A percentile compares a stretch with the other conserved stretches of the same genome.
Evolutionary conservation across 2,888 invertebrate species (phyloP).

Genomic region (Cecidostiba fungosa): DNA sequence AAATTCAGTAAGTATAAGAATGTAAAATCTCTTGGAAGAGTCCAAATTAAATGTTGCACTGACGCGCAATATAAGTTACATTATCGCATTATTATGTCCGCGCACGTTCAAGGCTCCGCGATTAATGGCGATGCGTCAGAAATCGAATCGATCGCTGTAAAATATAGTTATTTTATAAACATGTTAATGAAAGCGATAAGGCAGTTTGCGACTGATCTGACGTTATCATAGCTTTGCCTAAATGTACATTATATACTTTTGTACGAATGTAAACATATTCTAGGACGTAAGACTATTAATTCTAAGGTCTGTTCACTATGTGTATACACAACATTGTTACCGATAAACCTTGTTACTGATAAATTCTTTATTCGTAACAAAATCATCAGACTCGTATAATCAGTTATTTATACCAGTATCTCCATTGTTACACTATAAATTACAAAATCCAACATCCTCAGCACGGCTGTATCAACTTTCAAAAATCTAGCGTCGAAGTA

Average conservation of each 20-base stretch:
- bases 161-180: slow-evolving; percentile 6
- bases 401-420: too few species aligned
- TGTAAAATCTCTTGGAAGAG: background rate
- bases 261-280: background rate
- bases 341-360: slow-evolving; percentile 42
- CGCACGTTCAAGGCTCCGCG: slow-evolving; percentile 4
- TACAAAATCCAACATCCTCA: too few species aligned
- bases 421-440: too few species aligned
- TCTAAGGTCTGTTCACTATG: background rate
- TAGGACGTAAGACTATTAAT: slow-evolving; percentile 13
- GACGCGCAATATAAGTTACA: background rate
- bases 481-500: slow-evolving; percentile 53
- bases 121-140: slow-evolving; percentile 5
- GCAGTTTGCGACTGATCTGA: too few species aligned
- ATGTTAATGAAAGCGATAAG: background rate
- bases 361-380: slow-evolving; percentile 16
- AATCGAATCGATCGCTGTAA: slow-evolving; percentile 14
- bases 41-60: background rate
- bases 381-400: too few species aligned
- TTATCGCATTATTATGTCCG: slow-evolving; percentile 7
- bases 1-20: too few species aligned
- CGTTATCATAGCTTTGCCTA: background rate
- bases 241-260: background rate
- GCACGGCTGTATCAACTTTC: background rate
- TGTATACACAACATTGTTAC: slow-evolving; percentile 19